Base-by-base conservation (phyloP, 2,888 invertebrate species). In the Schizaphis graminum region DNA sequence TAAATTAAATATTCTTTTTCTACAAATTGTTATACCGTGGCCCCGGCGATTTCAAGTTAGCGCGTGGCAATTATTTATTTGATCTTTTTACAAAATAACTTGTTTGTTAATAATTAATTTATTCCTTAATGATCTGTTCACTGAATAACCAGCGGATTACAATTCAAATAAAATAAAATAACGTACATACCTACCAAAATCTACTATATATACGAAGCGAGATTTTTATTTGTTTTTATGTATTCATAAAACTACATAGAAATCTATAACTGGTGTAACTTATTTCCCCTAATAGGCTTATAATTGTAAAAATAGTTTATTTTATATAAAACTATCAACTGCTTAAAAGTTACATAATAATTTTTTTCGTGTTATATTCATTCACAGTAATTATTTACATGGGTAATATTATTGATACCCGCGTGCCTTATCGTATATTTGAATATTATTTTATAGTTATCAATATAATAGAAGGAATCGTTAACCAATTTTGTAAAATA, bases 51-150 rank as follows among this genome's bases (percentile, higher is more conserved):
- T 35, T 35, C 16, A 21, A 35, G 77, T 7, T 8, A 35, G 35
- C 77, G 21, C 77, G 21, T 35, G 77, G 35, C 21, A 77, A 77
- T 77, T 77, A 77, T 88, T 88, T 10, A n/a, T 88, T 88, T 88
- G 53, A 35, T 88, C 87, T 53, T 88, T 53, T 16, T 53, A 88
- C 35, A 24, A 41, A 41, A 56, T 41, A 56, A 24, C 57, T 89
- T 57, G 89, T 44, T 89, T 56, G 57, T 57, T 57, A 53, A 57
- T 89, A 89, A 89, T 57, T 89, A 5, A 57, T 89, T 89, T 89
- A 89, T 41, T 56, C 56, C 28, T 57, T 57, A 28, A 26, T 13
- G 53, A 41, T 41, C 88, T 41, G 16, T 56, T 41, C 28, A n/a
- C 41, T n/a, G 89, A 44, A 57, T 89, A 89, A 57, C 41, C 44